Percentiles rank a stretch among this genome's conserved stretches.
Conservation (phyloP, 2,797 vertebrate genomes). For the Anguilla anguilla region DNA sequence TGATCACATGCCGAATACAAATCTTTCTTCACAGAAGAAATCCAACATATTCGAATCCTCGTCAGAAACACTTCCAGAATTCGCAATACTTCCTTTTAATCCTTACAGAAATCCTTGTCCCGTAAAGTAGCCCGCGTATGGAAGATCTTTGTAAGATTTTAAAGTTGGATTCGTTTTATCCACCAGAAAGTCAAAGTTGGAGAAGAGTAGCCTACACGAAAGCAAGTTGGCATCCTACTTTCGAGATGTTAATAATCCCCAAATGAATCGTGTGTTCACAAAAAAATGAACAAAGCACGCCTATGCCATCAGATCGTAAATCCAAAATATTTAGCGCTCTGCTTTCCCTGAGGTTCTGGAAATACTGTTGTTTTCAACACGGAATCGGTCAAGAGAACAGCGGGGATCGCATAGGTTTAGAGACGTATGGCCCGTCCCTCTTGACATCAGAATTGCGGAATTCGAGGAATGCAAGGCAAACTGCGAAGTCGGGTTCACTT, state of each 20-base stretch:
- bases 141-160: background rate
- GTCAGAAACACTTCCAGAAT: constrained; percentile 39
- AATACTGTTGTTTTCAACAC: constrained; percentile 58
- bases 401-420: constrained; percentile 33
- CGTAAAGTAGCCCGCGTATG: background rate
- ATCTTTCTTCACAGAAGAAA: constrained; percentile 44
- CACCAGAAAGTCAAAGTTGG: constrained; percentile 4
- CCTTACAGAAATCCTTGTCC: constrained; percentile 22
- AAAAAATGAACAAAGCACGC: background rate
- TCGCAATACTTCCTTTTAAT: constrained; percentile 21
- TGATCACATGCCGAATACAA: constrained; percentile 62
- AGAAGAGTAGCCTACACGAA: constrained; percentile 17
- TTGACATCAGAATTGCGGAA: constrained; percentile 75
- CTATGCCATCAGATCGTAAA: constrained; percentile 34
- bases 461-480: constrained; percentile 70
- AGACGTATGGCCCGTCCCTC: constrained; percentile 60
- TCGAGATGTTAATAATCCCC: background rate
- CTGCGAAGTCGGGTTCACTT: constrained; percentile 64
- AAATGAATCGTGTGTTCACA: constrained; percentile 5
- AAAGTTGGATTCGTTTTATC: constrained; percentile 31
- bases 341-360: constrained; percentile 42
- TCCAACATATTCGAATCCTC: constrained; percentile 38
- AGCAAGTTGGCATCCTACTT: background rate
- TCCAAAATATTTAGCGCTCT: constrained; percentile 25
- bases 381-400: constrained; percentile 54